Evolutionary conservation across 2,888 invertebrate species (phyloP).

Genomic region (Gymnocheta viridis): DNA sequence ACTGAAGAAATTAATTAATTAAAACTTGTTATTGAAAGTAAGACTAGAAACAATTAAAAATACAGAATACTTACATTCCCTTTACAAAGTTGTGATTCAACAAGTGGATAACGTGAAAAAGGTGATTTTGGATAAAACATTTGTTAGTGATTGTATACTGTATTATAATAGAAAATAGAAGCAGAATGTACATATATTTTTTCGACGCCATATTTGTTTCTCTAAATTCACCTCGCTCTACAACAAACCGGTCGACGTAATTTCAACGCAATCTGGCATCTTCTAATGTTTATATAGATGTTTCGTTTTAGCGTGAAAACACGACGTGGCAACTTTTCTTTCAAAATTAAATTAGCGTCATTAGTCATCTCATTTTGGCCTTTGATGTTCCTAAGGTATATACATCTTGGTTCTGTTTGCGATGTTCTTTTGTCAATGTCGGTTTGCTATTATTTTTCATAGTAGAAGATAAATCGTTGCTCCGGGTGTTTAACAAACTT

Average conservation of each 20-base stretch:
- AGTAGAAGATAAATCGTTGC: constrained; percentile 76
- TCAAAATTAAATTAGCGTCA: neutral
- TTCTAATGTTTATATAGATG: constrained; percentile 6
- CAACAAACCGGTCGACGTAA: constrained; percentile 32
- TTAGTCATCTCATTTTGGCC: constrained; percentile 46
- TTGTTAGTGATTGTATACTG: constrained; percentile 54
- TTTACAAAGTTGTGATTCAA: constrained; percentile 80
- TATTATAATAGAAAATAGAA: constrained; percentile 50
- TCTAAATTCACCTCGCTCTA: constrained; percentile 46
- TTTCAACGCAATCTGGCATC: constrained; percentile 50
- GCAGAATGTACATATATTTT: neutral
- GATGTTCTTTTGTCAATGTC: constrained; percentile 64
- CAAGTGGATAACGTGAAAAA: constrained; percentile 77
- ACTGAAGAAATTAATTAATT: neutral
- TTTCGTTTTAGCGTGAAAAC: constrained; percentile 63
- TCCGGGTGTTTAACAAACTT: constrained; percentile 78
- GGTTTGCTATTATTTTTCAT: constrained; percentile 60
- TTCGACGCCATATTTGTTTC: constrained; percentile 60
- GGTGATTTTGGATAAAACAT: constrained; percentile 81
- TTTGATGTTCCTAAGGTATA: constrained; percentile 57
- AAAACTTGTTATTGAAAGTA: constrained; percentile 1
- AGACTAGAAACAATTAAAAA: constrained; percentile 6
- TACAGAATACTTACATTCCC: constrained; percentile 78
- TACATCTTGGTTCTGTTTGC: constrained; percentile 24
- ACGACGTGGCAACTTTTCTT: constrained; percentile 78